Evolutionary conservation across 2,113 vertebrate genomes (phyloP).

Genomic region (Microcebus jonahi): DNA sequence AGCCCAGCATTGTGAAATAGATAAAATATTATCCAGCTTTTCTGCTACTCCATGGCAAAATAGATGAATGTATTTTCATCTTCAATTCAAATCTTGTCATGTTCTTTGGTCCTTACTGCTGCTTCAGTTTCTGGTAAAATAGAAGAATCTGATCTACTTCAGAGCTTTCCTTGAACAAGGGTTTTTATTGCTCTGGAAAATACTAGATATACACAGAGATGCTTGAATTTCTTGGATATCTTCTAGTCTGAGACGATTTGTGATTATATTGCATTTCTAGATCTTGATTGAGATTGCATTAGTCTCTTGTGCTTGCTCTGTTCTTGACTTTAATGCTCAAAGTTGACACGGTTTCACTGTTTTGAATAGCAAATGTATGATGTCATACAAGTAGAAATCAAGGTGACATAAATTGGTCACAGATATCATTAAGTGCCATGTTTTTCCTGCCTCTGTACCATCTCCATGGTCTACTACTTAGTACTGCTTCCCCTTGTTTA

Average conservation of each 20-base stretch:
- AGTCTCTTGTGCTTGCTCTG: not conserved
- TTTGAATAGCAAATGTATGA: not conserved
- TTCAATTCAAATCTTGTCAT: not conserved
- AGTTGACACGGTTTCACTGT: not conserved
- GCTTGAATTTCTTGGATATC: constrained; percentile 19
- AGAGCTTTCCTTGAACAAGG: constrained; percentile 6
- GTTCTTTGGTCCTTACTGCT: not conserved
- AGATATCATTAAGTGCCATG: not conserved
- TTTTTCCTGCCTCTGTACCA: not conserved
- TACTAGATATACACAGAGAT: not conserved
- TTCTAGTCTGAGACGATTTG: constrained; percentile 32
- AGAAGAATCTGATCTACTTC: not conserved
- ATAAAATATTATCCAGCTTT: not conserved
- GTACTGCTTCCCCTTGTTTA: not conserved
- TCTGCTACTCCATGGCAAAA: not conserved
- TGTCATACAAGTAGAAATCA: not conserved
- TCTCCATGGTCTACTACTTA: not conserved
- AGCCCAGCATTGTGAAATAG: not conserved
- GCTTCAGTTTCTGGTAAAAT: not conserved
- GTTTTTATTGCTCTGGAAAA: constrained; percentile 26
- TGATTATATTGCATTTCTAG: not conserved
- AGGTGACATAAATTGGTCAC: not conserved
- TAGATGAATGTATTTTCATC: not conserved
- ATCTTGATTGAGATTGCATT: not conserved
- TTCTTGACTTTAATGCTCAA: not conserved